These are phyloP conservation scores for Chydorus sphaericus DNA, from an alignment of 2,888 invertebrate genomes.

Conservation along the genomic window DNA sequence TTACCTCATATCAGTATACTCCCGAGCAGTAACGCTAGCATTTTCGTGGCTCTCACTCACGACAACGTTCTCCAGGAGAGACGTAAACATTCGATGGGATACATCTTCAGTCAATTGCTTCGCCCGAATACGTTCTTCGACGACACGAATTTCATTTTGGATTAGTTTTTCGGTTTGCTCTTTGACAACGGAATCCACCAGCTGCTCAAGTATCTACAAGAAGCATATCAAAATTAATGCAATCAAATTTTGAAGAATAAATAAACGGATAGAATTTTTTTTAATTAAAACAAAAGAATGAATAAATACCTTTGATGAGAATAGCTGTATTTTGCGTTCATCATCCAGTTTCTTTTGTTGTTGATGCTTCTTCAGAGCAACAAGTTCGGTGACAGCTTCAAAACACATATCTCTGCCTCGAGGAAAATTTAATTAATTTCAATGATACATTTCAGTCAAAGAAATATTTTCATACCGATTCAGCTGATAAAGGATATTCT, in stretches of 20 bases:
- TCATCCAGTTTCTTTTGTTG: not conserved
- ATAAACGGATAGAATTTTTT: slow-evolving; percentile 1
- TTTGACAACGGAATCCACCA: not conserved
- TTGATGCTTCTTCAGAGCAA: not conserved
- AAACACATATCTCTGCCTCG: not conserved
- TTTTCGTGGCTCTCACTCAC: not conserved
- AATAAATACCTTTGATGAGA: not conserved
- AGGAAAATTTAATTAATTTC: not conserved
- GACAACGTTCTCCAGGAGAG: no score
- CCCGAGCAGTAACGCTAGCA: not conserved
- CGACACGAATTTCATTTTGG: not conserved
- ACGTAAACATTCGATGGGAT: no score
- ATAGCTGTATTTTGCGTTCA: not conserved
- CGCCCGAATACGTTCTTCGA: no score
- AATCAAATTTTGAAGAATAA: no score
- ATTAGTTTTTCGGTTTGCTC: not conserved
- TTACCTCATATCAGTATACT: not conserved
- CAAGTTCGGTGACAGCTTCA: not conserved
- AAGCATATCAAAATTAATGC: not conserved
- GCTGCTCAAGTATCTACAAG: not conserved
- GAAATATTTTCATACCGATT: no score
- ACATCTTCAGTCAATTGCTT: no score
- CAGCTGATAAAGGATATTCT: no score
- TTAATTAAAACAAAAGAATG: not conserved
- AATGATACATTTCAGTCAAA: not conserved